phyloP scores from a whole-genome alignment of 2,797 vertebrate species.

The Hozukius guyotensis region DNA sequence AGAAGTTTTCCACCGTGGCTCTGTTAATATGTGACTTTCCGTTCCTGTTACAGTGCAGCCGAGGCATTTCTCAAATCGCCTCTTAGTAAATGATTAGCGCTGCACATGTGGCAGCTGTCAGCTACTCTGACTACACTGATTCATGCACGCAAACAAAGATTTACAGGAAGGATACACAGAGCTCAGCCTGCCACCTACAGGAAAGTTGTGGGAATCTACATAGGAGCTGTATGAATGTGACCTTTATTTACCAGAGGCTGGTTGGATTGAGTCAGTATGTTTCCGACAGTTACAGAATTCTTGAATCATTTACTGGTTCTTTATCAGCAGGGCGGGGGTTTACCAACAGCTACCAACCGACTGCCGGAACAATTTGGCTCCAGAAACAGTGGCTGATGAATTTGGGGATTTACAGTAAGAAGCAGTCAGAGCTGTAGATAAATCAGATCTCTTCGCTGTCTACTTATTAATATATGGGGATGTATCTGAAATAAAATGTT shows the following conservation, averaged over 20 bases:
- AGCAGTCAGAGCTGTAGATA: background rate
- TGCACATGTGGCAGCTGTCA: constrained; percentile 71
- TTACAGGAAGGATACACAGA: background rate
- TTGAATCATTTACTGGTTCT: constrained; percentile 26
- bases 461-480: background rate
- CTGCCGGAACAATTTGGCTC: background rate
- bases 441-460: background rate
- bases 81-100: constrained; percentile 78
- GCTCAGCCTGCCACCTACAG: constrained; percentile 54
- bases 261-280: constrained; percentile 22
- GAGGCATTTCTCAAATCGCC: constrained; percentile 68
- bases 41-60: constrained; percentile 64
- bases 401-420: background rate
- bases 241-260: constrained; percentile 15
- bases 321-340: constrained; percentile 9
- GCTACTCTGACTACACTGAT: constrained; percentile 1
- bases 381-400: background rate
- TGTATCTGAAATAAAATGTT: background rate
- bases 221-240: constrained; percentile 10
- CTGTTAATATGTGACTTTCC: constrained; percentile 80
- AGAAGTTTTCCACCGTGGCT: constrained; percentile 31
- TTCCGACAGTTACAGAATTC: background rate
- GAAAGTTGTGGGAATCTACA: background rate
- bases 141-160: background rate
- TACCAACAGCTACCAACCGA: background rate